These are phyloP conservation scores for Drosophila lowei DNA, from an alignment of 1,140 invertebrate species.

Conservation along the genomic window DNA sequence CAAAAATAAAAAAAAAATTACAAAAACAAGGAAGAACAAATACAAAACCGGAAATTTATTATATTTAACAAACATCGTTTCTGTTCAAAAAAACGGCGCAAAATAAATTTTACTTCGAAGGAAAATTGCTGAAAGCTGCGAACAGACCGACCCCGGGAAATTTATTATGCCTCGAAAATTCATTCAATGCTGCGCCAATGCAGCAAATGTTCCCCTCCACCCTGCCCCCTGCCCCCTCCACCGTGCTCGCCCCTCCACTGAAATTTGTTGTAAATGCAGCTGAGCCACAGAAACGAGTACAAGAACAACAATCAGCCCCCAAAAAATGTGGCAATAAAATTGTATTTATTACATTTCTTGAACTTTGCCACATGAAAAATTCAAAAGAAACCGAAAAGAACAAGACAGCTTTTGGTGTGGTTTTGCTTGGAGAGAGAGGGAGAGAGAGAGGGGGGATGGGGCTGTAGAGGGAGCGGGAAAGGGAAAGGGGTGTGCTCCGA, in stretches of 20 bases:
- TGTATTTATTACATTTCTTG: constrained; percentile 72
- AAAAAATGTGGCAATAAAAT: constrained; percentile 67
- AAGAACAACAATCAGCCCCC: constrained; percentile 27
- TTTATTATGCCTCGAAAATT: constrained; percentile 65
- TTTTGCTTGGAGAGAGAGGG: no score
- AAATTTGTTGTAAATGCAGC: constrained; percentile 49
- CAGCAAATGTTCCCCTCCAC: constrained; percentile 41
- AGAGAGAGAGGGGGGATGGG: no score
- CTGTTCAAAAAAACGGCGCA: constrained; percentile 49
- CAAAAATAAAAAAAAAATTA: constrained; percentile 29
- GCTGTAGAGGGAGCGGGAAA: no score
- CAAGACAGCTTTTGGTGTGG: background rate
- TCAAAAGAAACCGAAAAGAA: constrained; percentile 36
- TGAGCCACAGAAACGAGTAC: constrained; percentile 39
- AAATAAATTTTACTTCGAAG: constrained; percentile 60
- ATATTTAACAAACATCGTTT: constrained; percentile 67
- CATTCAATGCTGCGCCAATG: constrained; percentile 64
- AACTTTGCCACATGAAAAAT: constrained; percentile 61
- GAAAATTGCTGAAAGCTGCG: constrained; percentile 50
- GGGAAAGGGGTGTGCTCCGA: background rate
- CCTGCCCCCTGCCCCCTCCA: background rate
- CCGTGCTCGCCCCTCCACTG: no score
- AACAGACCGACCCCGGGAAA: constrained; percentile 31
- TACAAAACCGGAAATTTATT: constrained; percentile 62
- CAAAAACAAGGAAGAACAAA: constrained; percentile 20